Percentiles rank a stretch among this genome's conserved stretches.
Evolutionary conservation across 2,888 invertebrate genomes (phyloP).

Genomic region (Margaritifera margaritifera): DNA sequence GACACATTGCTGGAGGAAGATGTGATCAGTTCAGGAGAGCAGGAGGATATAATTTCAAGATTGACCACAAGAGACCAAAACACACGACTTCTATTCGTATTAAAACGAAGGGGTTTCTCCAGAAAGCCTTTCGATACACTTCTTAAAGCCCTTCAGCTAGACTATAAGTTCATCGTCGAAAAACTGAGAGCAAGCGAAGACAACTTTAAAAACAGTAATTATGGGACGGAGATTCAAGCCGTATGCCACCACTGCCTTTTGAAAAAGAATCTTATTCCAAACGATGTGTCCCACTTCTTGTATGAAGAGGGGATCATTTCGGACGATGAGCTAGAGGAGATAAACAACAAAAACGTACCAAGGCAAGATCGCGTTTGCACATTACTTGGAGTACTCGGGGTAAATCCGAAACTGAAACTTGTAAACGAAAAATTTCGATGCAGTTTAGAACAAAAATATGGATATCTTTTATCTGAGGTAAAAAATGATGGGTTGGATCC

Average conservation of each 20-base stretch:
- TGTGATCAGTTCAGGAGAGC: constrained; percentile 10
- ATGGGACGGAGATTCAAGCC: no score
- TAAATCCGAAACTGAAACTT: not conserved
- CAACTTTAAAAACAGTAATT: not conserved
- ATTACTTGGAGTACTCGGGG: constrained; percentile 4
- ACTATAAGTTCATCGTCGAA: constrained; percentile 7
- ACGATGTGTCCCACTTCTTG: constrained; percentile 15
- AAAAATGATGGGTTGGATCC: not conserved
- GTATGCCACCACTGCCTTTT: constrained; percentile 13
- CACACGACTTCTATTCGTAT: constrained; percentile 3
- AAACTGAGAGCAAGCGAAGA: not conserved
- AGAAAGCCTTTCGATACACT: constrained; percentile 5
- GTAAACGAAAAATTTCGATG: not conserved
- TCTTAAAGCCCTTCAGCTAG: constrained; percentile 2
- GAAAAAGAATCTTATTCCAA: constrained; percentile 12
- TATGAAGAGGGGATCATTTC: constrained; percentile 17
- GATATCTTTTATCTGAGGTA: not conserved
- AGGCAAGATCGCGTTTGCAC: constrained; percentile 7
- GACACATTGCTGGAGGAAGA: constrained; percentile 7
- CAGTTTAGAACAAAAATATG: constrained; percentile 11
- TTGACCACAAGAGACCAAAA: constrained; percentile 5
- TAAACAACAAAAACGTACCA: constrained; percentile 6
- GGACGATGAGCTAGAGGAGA: constrained; percentile 17
- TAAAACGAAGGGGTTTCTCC: not conserved
- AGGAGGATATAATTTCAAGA: constrained; percentile 6